Evolutionary conservation across 1,140 invertebrate genomes (phyloP), one percentile per base, ranked within the genome.

Genomic region (Saccostrea glomerata): DNA sequence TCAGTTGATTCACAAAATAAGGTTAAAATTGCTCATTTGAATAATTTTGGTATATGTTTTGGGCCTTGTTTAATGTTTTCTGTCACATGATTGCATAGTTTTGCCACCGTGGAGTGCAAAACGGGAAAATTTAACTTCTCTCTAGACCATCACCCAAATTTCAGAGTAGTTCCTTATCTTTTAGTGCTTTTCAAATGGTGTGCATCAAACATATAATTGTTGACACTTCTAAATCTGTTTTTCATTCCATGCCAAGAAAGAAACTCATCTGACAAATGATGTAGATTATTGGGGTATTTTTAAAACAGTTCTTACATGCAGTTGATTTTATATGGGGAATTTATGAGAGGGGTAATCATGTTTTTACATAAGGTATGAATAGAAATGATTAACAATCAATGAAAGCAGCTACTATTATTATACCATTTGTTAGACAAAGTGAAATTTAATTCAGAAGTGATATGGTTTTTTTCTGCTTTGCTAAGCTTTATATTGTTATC

Each of bases 181-280:
- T 77, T 77, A 77, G 70, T 77, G 70, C 70, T 77, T 77, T 36
- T 77, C 30, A 77, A 77, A 77, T 77, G 70, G 23, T 77, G 70
- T 77, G 70, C 70, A 77, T 77, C 70, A 77, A 77, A 30, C 30
- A 77, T 77, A 36, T 36, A 77, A 77, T 77, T 77, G 70, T 77
- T 77, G 70, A 77, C 70, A 40, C 12, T 25, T 77, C 70, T 77
- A 77, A 77, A 77, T 77, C 70, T 77, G 23, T 77, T 77, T 77
- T 77, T 77, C 30, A 77, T 77, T 77, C 30, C 70, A 77, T 77
- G 70, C 70, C 70, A 77, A 30, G 30, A 30, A 30, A 77, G 70
- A 77, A 77, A 77, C 12, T 36, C 23, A 11, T 30, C 70, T 77
- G 70, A 30, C 70, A 77, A 77, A 77, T 77, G 25, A 77, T 77